Base-by-base conservation (phyloP, 2,113 vertebrate species). In the Ondatra zibethicus region DNA sequence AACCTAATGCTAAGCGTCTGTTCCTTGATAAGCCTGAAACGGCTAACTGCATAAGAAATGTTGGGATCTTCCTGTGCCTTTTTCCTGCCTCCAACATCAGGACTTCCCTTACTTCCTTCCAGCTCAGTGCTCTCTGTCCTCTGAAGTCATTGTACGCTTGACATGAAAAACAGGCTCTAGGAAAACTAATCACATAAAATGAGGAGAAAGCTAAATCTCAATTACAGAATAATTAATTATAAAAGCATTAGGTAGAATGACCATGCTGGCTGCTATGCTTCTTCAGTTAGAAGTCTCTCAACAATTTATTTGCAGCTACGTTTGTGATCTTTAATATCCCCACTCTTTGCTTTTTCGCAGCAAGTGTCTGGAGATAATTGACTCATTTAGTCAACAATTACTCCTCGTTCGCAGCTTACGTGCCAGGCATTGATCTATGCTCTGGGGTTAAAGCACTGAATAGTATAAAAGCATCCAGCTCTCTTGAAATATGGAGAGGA, bases 141-240 rank as follows among this genome's bases (percentile, higher is more conserved):
- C 91, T 80, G 31, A 95, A 94, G 87, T 33, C 81, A 96, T 23
- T 96, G 93, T 91, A 92, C 58, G 29, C 36, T 45, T 93, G 94
- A 95, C 96, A 93, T 95, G 94, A 97, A 96, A 96, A 98, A 96
- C 82, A 65, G 91, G 63, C 25, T 92, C 55, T 39, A 77, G 85
- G 63, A 94, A 92, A 94, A 96, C 78, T 85, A 97, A 97, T 98
- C 93, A 95, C 70, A 96, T 73, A 50, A 91, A 93, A 88, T 86
- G 77, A 94, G 52, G 72, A n/a, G 96, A 97, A 97, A 55, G 16
- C 31, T 88, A 77, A 94, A 94, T 92, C 91, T 94, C 91, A 94
- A 95, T 96, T 96, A 95, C 68, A 10, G 80, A 91, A 92, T 85
- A 96, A 96, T 97, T 96, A 96, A 94, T 96, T 96, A 91, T 63